phyloP scores from a whole-genome alignment of 2,797 vertebrate genomes.

The Helostoma temminkii region DNA sequence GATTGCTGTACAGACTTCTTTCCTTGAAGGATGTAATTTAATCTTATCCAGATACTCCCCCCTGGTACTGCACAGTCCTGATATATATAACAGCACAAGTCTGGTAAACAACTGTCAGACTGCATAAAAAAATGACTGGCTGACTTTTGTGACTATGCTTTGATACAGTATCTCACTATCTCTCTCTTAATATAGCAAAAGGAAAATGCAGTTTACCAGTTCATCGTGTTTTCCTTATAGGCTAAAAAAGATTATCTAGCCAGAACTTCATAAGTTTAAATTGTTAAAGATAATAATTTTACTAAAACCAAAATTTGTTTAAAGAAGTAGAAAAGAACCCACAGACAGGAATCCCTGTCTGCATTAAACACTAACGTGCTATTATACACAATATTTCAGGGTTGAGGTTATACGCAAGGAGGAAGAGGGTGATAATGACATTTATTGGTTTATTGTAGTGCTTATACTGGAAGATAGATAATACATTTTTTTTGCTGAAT shows the following conservation, averaged over 20 bases:
- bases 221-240: not conserved
- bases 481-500: slow-evolving; percentile 36
- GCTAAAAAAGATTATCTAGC: not conserved
- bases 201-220: not conserved
- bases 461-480: slow-evolving; percentile 53
- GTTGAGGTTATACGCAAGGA: not conserved
- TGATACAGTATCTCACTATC: no score
- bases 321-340: not conserved
- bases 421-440: slow-evolving; percentile 29
- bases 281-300: not conserved
- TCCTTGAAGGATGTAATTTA: slow-evolving; percentile 50
- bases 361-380: not conserved
- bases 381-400: not conserved
- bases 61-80: not conserved
- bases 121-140: slow-evolving; percentile 44
- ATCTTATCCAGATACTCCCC: slow-evolving; percentile 36
- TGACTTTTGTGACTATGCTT: slow-evolving; percentile 1
- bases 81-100: slow-evolving; percentile 1
- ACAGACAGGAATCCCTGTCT: not conserved
- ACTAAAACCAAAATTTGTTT: not conserved
- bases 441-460: slow-evolving; percentile 72
- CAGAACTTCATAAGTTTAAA: not conserved
- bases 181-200: not conserved
- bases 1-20: slow-evolving; percentile 5
- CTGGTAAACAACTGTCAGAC: slow-evolving; percentile 51